A percentile compares a stretch with the other conserved stretches of the same genome.
phyloP scores from a whole-genome alignment of 2,888 invertebrate species.

The Tridacna gigas region DNA sequence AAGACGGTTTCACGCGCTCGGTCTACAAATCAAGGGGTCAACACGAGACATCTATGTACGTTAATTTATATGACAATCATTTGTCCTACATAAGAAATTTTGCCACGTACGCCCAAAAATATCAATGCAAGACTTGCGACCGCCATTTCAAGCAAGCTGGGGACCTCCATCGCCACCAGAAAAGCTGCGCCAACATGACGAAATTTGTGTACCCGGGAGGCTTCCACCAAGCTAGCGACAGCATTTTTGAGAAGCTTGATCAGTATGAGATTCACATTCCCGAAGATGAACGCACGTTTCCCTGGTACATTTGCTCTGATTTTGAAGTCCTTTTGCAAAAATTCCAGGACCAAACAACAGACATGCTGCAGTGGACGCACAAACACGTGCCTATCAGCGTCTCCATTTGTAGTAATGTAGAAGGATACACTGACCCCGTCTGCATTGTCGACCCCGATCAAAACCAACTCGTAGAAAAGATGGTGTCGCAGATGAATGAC shows the following conservation, averaged over 20 bases:
- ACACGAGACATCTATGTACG: too few relatives aligned
- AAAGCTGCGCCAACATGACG: constrained; percentile 39
- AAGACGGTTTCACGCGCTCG: background rate
- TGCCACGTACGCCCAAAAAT: too few relatives aligned
- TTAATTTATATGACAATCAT: too few relatives aligned
- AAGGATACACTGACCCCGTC: constrained; percentile 34
- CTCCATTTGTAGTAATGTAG: too few relatives aligned
- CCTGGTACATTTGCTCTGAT: too few relatives aligned
- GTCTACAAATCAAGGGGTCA: too few relatives aligned
- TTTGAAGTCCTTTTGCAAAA: constrained; percentile 37
- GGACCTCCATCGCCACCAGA: constrained; percentile 38
- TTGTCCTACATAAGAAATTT: too few relatives aligned
- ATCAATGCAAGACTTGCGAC: too few relatives aligned
- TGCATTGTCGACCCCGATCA: constrained; percentile 53
- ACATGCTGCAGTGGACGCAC: constrained; percentile 40
- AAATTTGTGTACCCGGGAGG: constrained; percentile 48
- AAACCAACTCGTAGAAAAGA: constrained; percentile 33
- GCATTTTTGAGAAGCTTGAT: too few relatives aligned
- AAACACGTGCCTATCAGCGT: too few relatives aligned
- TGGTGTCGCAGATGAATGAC: constrained; percentile 33
- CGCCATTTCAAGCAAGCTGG: constrained; percentile 32
- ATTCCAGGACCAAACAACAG: constrained; percentile 22
- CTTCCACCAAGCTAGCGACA: constrained; percentile 4
- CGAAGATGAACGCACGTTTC: too few relatives aligned
- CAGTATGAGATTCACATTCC: too few relatives aligned